Evolutionary conservation across 2,113 vertebrate genomes (phyloP), one percentile per base, ranked within the genome.

Genomic region (Dipodomys merriami): DNA sequence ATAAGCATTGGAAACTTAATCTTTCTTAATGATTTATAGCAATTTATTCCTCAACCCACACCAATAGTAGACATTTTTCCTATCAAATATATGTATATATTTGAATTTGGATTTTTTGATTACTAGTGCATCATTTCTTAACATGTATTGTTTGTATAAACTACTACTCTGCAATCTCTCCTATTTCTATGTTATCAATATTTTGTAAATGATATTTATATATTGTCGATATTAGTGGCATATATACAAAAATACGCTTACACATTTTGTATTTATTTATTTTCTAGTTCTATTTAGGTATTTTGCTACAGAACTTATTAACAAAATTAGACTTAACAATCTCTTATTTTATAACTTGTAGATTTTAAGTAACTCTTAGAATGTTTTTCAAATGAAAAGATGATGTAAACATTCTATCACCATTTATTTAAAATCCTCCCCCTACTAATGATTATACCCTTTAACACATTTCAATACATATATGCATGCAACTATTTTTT

Each of bases 281-380:
- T 88, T 88, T 84, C 89, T 69, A 65, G 71, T 16, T 83, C 71
- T 91, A n/a, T 73, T 69, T 83, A 74, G 60, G 39, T 39, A 27
- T 91, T 89, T 71, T 30, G 3, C 71, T 86, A 6, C 57, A 88
- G n/a, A 86, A 82, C 33, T 83, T 49, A 83, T 35, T 76, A 79
- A 86, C 68, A 79, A 72, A 86, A 78, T 77, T 35, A 69, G n/a
- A 91, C 65, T n/a, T 83, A 12, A 67, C 7, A 13, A 44, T 35
- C 13, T 53, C 93, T 78, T 69, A 82, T 92, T 83, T 88, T 89
- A 72, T 67, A 88, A 62, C 19, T 76, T 86, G 84, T 22, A 95
- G 13, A 53, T 68, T 89, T 95, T 72, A 82, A 73, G 44, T 83
- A 89, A 78, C 69, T 13, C 73, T 86, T 86, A 27, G n/a, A 94